Base-by-base conservation (phyloP, 2,113 vertebrate species). In the Thunnus maccoyii region DNA sequence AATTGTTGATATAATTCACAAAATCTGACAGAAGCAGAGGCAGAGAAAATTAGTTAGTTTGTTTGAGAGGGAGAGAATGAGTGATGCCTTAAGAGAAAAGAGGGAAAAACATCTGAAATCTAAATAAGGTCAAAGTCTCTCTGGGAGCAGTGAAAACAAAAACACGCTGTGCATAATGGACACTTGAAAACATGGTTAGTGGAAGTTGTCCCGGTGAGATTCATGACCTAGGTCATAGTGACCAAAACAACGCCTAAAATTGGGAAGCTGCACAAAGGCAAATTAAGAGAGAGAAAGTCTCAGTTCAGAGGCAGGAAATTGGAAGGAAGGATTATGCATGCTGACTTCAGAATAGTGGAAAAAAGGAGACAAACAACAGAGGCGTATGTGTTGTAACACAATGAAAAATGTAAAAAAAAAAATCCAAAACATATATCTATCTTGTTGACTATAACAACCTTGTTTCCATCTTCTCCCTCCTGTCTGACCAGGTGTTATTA, bases 401-500 rank as follows among this genome's bases (percentile, higher is more conserved):
- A n/a, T 22, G 8, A 25, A 22, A 57, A 41, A 41, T 41, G 36
- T 41, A 41, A 41, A 41, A 41, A 41, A 41, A 30, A 30, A 30
- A 30, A 1, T 2, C 2, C 2, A 30, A 3, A 7, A 41, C 9
- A 41, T 10, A 7, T 41, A 41, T 41, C 36, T 41, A 41, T 41
- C 36, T 41, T 41, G 36, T 41, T 41, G 36, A 41, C 12, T 15
- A 22, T 16, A 57, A 27, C 55, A 57, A 57, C 22, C 20, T 13
- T 70, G 17, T 56, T 52, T 67, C 17, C 55, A 14, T 72, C 15
- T 78, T 41, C 57, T 16, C 30, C 20, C 8, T 83, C 55, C 8
- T 67, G 3, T 76, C 22, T 65, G 76, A 0, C 9, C 71, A 96
- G 95, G 86, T 95, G 57, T 83, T 95, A 7, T 60, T 96, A 27